Evolutionary conservation across 53 echinoderm and acorn worm genomes (phyloP).

Genomic region (Temnopleurus reevesii): DNA sequence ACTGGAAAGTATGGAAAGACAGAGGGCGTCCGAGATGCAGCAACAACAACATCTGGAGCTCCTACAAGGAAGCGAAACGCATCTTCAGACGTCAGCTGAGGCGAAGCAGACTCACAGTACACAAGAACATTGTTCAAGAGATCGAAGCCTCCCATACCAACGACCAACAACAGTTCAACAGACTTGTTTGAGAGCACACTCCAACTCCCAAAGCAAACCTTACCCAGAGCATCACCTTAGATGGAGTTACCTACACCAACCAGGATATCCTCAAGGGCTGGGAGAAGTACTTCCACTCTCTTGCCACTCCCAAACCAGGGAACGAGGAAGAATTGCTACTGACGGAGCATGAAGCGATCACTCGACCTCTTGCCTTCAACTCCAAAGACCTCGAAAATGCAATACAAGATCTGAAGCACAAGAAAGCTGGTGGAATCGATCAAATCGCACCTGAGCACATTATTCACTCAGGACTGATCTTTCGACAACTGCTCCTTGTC

Average conservation of each 20-base stretch:
- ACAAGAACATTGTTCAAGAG: not conserved
- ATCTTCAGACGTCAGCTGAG: not conserved
- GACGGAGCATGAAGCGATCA: no score
- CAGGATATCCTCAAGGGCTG: not conserved
- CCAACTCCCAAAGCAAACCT: not conserved
- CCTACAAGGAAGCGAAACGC: conserved; percentile 1
- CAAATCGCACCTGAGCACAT: not conserved
- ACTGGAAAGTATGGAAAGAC: not conserved
- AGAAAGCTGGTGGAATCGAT: not conserved
- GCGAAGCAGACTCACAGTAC: not conserved
- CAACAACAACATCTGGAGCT: not conserved
- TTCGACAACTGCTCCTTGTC: not conserved
- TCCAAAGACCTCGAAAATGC: conserved; percentile 6
- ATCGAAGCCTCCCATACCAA: not conserved
- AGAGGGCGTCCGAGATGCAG: not conserved
- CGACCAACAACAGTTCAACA: not conserved
- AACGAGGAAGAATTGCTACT: not conserved
- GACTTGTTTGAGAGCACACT: not conserved
- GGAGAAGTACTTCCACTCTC: not conserved
- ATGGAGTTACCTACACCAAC: not conserved
- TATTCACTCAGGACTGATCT: not conserved
- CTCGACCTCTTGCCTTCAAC: not conserved
- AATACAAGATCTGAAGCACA: not conserved
- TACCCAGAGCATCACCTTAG: not conserved
- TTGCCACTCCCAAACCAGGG: not conserved